Percentiles rank a stretch among this genome's conserved stretches.
Evolutionary conservation across 1,140 invertebrate species (phyloP).

Genomic region (Drosophila albomicans): DNA sequence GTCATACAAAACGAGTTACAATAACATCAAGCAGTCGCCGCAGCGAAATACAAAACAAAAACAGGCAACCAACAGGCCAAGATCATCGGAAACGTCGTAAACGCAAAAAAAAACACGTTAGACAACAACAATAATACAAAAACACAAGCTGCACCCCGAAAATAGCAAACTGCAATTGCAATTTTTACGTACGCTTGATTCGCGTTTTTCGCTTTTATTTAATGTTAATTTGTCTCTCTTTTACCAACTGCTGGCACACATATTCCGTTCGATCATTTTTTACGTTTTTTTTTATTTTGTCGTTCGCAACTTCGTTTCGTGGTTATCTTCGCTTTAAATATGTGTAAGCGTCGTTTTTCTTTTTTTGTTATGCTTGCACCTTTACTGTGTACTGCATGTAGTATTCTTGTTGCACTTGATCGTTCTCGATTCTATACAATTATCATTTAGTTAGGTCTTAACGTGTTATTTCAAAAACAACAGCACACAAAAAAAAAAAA

Average conservation of each 20-base stretch:
- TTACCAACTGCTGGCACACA: slow-evolving; percentile 44
- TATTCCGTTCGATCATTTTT: slow-evolving; percentile 50
- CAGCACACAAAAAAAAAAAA: slow-evolving; percentile 30
- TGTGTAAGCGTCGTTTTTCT: slow-evolving; percentile 46
- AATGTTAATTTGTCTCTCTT: slow-evolving; percentile 39
- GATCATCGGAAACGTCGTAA: slow-evolving; percentile 71
- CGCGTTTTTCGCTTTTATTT: slow-evolving; percentile 34
- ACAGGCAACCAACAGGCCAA: slow-evolving; percentile 57
- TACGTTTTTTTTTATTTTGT: slow-evolving; percentile 2
- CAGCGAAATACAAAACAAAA: slow-evolving; percentile 30
- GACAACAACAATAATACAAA: slow-evolving; percentile 37
- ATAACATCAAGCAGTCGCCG: slow-evolving; percentile 29
- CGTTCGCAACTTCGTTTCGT: slow-evolving; percentile 41
- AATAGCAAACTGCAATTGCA: slow-evolving; percentile 40
- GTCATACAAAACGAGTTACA: slow-evolving; percentile 71
- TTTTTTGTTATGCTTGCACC: slow-evolving; percentile 28
- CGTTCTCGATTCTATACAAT: slow-evolving; percentile 32
- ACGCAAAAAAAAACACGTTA: slow-evolving; percentile 45
- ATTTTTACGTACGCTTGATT: slow-evolving; percentile 37
- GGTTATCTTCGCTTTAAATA: slow-evolving; percentile 46
- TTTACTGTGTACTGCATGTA: slow-evolving; percentile 7
- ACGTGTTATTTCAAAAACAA: slow-evolving; percentile 48
- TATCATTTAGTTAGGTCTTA: slow-evolving; percentile 39
- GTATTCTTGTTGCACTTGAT: slow-evolving; percentile 36
- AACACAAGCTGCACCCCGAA: slow-evolving; percentile 37